These are phyloP conservation scores for Mesocricetus auratus DNA, from an alignment of 2,113 vertebrate species.

Conservation along the genomic window DNA sequence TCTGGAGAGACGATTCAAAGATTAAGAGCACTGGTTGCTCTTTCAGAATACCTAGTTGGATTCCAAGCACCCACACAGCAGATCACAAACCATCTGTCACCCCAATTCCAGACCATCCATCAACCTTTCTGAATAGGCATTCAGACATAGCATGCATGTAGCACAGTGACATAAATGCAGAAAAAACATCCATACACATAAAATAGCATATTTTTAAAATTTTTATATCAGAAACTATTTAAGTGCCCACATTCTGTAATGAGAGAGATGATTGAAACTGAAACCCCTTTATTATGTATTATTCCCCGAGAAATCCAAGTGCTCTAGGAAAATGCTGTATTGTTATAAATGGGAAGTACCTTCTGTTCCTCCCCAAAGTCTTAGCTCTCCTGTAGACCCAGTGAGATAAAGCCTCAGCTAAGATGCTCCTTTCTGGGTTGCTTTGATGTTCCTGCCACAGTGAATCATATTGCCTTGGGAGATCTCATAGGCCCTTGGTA, in stretches of 20 bases:
- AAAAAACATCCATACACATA: not conserved
- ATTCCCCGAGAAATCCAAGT: not conserved
- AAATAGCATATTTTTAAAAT: not conserved
- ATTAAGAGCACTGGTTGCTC: not conserved
- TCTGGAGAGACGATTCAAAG: not conserved
- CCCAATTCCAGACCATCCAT: too few relatives aligned
- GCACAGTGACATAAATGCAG: too few relatives aligned
- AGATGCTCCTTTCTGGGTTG: not conserved
- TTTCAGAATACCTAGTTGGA: not conserved
- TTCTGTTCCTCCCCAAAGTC: not conserved
- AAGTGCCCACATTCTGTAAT: not conserved
- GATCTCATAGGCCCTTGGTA: not conserved
- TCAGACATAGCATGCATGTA: not conserved
- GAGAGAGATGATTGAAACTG: not conserved
- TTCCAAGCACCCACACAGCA: not conserved
- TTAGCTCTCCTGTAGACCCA: not conserved
- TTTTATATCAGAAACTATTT: conserved; percentile 5
- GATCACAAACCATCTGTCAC: not conserved
- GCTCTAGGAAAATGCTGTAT: not conserved
- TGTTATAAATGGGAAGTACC: not conserved
- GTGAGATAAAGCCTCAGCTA: not conserved
- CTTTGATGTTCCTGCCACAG: not conserved
- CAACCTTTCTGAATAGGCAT: too few relatives aligned
- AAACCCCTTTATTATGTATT: not conserved
- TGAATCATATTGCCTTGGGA: not conserved